A percentile compares a stretch with the other conserved stretches of the same genome.
phyloP scores from a whole-genome alignment of 1,140 invertebrate genomes.

The Drosophila orena region DNA sequence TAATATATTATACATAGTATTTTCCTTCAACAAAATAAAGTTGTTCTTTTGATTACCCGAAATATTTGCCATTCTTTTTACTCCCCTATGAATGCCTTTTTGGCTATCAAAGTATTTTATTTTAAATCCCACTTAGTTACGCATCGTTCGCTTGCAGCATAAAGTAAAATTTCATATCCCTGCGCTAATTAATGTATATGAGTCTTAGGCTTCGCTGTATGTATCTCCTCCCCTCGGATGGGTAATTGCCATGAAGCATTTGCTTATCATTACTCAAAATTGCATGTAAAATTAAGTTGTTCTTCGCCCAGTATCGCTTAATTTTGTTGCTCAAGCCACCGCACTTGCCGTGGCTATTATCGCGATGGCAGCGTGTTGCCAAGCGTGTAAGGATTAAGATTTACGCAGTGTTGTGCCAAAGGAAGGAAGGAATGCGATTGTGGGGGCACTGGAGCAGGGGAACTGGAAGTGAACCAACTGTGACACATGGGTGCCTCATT shows the following conservation, averaged over 20 bases:
- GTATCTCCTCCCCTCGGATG: background rate
- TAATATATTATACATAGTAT: background rate
- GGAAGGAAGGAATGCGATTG: conserved; percentile 51
- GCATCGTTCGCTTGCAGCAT: background rate
- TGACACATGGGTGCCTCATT: conserved; percentile 77
- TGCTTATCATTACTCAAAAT: conserved; percentile 40
- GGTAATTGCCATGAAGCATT: conserved; percentile 21
- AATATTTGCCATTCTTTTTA: too few species aligned
- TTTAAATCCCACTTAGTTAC: background rate
- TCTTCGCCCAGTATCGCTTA: conserved; percentile 16
- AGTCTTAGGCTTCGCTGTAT: conserved; percentile 1
- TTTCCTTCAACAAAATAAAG: too few species aligned
- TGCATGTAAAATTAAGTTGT: conserved; percentile 52
- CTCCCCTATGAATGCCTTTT: background rate
- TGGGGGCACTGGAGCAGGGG: background rate
- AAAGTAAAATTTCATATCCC: background rate
- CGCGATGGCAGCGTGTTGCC: conserved; percentile 65
- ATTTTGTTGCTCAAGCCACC: conserved; percentile 48
- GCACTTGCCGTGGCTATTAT: conserved; percentile 50
- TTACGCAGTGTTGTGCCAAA: conserved; percentile 62
- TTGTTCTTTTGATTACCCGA: too few species aligned
- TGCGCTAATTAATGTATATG: conserved; percentile 23
- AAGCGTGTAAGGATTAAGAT: conserved; percentile 78
- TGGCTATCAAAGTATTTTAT: background rate
- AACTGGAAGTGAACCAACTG: conserved; percentile 47